Evolutionary conservation across 2,797 vertebrate species (phyloP).

Genomic region (Geotrypetes seraphini): DNA sequence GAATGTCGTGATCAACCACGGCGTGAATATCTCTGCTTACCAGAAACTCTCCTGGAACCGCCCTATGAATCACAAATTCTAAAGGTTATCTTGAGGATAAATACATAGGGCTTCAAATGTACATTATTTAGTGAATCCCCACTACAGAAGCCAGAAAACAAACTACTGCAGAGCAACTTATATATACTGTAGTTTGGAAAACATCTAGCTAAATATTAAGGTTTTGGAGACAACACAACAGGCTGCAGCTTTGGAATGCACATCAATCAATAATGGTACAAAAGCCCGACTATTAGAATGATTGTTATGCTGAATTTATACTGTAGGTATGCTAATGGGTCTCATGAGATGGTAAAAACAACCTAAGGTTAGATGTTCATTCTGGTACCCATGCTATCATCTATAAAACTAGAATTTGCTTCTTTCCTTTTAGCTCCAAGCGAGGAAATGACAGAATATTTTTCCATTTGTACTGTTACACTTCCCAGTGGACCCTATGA

Average conservation of each 20-base stretch:
- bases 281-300: slow-evolving; percentile 37
- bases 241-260: too few species aligned
- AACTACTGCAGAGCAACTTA: too few species aligned
- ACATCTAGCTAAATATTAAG: slow-evolving; percentile 35
- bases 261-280: slow-evolving; percentile 36
- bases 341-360: slow-evolving; percentile 43
- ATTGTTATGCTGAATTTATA: slow-evolving; percentile 12
- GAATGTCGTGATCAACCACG: too few species aligned
- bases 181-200: slow-evolving; percentile 19
- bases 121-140: too few species aligned
- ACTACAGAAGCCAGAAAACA: too few species aligned
- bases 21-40: too few species aligned
- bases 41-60: too few species aligned
- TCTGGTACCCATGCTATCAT: slow-evolving; percentile 6
- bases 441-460: slow-evolving; percentile 38
- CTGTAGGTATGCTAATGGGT: slow-evolving; percentile 19
- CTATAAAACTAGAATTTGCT: slow-evolving; percentile 33
- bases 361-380: slow-evolving; percentile 31
- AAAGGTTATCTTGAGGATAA: too few species aligned
- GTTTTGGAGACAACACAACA: slow-evolving; percentile 24
- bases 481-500: slow-evolving; percentile 28
- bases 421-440: slow-evolving; percentile 25
- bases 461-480: slow-evolving; percentile 26
- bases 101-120: too few species aligned
- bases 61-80: too few species aligned